phyloP scores from a whole-genome alignment of 2,888 invertebrate species.

The Cantharis lateralis region DNA sequence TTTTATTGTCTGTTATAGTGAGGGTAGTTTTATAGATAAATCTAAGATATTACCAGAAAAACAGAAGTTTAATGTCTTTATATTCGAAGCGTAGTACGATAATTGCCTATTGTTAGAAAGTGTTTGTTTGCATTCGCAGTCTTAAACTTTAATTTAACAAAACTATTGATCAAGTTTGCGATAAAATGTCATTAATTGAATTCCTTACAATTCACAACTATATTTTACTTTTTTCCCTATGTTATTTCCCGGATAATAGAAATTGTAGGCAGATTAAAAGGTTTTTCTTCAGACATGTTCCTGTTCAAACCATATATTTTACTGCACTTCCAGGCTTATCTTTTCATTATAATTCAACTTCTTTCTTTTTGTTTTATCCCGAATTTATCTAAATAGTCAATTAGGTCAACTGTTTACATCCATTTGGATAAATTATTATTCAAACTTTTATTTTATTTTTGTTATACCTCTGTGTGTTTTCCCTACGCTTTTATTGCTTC shows the following conservation, averaged over 20 bases:
- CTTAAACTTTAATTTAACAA: conserved; percentile 13
- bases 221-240: not conserved
- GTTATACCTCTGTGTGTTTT: not conserved
- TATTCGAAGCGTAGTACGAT: conserved; percentile 12
- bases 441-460: not conserved
- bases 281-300: not conserved
- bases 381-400: not conserved
- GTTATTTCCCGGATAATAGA: not conserved
- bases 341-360: not conserved
- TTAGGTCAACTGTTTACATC: not conserved
- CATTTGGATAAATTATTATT: not conserved
- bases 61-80: conserved; percentile 25
- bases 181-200: not conserved
- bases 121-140: conserved; percentile 5
- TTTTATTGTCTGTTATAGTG: conserved; percentile 22
- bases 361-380: not conserved
- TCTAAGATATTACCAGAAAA: conserved; percentile 17
- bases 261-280: not conserved
- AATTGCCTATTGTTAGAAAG: conserved; percentile 16
- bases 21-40: conserved; percentile 19
- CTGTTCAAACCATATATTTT: not conserved
- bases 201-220: not conserved
- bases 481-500: not conserved
- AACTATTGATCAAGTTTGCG: conserved; percentile 17
- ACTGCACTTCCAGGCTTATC: not conserved